phyloP scores from a whole-genome alignment of 2,113 vertebrate genomes.

The Rhombomys opimus region DNA sequence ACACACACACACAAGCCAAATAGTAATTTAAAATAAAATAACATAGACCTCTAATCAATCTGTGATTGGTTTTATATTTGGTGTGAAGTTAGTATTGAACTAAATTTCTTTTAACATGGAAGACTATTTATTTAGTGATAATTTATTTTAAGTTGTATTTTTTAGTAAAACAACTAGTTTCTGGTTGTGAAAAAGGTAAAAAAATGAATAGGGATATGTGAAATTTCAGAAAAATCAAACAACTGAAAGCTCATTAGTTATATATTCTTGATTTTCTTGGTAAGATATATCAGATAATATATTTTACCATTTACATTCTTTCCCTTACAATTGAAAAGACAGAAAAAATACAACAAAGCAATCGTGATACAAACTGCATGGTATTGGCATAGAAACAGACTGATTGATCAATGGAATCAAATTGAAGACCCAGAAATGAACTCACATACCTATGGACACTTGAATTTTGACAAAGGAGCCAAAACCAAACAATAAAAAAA shows the following conservation, averaged over 20 bases:
- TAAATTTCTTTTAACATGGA: not conserved
- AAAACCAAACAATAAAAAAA: no score
- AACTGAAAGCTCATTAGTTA: slow-evolving; percentile 13
- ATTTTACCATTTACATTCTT: not conserved
- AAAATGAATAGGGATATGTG: not conserved
- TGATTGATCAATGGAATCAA: no score
- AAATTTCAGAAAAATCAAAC: not conserved
- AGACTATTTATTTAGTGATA: not conserved
- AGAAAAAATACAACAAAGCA: no score
- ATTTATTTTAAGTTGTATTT: not conserved
- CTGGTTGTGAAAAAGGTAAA: not conserved
- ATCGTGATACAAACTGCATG: no score
- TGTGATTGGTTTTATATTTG: slow-evolving; percentile 32
- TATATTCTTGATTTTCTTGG: not conserved
- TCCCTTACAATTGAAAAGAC: not conserved
- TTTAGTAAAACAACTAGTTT: not conserved
- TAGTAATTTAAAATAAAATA: not conserved
- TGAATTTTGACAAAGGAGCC: no score
- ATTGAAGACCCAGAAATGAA: no score
- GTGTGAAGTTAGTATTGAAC: not conserved
- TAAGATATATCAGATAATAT: not conserved
- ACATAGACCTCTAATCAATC: not conserved
- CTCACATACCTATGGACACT: no score
- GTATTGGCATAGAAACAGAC: no score
- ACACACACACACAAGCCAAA: no score